phyloP scores from a whole-genome alignment of 2,888 invertebrate species.

The Pollenia labialis region DNA sequence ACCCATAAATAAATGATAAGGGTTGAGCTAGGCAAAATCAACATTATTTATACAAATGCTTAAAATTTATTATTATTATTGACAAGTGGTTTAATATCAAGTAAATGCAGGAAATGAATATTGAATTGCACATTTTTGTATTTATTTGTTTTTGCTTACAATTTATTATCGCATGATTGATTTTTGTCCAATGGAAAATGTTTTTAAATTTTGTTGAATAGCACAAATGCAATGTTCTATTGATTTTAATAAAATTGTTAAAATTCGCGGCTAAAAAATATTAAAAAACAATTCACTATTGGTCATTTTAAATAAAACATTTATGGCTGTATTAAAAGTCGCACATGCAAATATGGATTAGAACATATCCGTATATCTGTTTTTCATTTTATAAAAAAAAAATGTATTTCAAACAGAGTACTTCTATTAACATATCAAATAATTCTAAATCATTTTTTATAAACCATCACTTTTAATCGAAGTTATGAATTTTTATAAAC shows the following conservation, averaged over 20 bases:
- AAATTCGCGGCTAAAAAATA: neutral
- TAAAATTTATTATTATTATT: neutral
- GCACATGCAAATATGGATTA: neutral
- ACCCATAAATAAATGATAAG: too few relatives aligned
- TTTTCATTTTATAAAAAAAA: conserved; percentile 1
- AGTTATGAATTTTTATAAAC: neutral
- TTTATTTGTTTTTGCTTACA: neutral
- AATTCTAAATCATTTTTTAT: conserved; percentile 51
- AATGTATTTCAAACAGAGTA: neutral
- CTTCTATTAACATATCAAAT: conserved; percentile 19
- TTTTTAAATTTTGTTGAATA: neutral
- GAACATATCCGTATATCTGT: neutral
- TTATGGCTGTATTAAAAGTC: neutral
- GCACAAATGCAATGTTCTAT: neutral
- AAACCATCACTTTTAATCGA: conserved; percentile 2
- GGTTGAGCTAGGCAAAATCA: neutral
- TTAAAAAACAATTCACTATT: conserved; percentile 16
- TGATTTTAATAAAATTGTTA: conserved; percentile 16
- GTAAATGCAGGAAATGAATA: neutral
- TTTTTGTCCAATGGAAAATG: neutral
- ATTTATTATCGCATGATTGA: conserved; percentile 17
- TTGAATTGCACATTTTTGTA: conserved; percentile 4
- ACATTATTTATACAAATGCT: neutral
- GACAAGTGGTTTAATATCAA: conserved; percentile 6
- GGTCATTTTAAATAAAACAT: conserved; percentile 22